These are phyloP conservation scores for Porites lobata DNA, from an alignment of 92 coral and sea anemone genomes.

Conservation along the genomic window DNA sequence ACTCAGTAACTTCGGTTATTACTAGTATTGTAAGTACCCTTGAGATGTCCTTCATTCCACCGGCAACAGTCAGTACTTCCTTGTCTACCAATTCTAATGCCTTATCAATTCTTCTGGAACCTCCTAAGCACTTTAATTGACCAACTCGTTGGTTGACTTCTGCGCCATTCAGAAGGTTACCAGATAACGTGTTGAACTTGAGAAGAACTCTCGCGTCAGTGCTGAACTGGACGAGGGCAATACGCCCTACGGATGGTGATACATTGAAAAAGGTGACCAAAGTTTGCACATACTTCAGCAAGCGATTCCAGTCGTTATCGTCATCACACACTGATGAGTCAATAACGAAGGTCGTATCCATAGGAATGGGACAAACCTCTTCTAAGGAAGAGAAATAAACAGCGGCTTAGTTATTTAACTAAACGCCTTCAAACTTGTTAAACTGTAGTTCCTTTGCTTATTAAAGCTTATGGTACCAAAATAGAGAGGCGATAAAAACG, in stretches of 20 bases:
- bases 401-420: no score
- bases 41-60: slow-evolving; percentile 58
- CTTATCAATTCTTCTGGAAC: slow-evolving; percentile 76
- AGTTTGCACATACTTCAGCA: slow-evolving; percentile 69
- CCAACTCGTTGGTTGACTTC: slow-evolving; percentile 69
- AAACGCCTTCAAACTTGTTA: no score
- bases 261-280: slow-evolving; percentile 70
- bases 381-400: slow-evolving; percentile 8
- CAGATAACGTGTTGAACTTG: slow-evolving; percentile 73
- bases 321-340: slow-evolving; percentile 86
- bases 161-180: slow-evolving; percentile 62
- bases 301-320: slow-evolving; percentile 72
- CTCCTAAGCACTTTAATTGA: slow-evolving; percentile 66
- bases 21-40: slow-evolving; percentile 6
- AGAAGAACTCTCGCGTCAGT: slow-evolving; percentile 67
- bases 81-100: slow-evolving; percentile 82
- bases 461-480: no score
- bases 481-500: no score
- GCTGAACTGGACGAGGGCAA: slow-evolving; percentile 69
- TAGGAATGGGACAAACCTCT: slow-evolving; percentile 71
- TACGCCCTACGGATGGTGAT: slow-evolving; percentile 68
- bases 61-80: slow-evolving; percentile 73
- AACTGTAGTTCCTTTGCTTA: no score
- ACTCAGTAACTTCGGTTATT: not conserved
- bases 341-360: slow-evolving; percentile 81